Base-by-base conservation (phyloP, 37 sponge, comb jelly and placozoan species). In the Dysidea cf. avara region DNA sequence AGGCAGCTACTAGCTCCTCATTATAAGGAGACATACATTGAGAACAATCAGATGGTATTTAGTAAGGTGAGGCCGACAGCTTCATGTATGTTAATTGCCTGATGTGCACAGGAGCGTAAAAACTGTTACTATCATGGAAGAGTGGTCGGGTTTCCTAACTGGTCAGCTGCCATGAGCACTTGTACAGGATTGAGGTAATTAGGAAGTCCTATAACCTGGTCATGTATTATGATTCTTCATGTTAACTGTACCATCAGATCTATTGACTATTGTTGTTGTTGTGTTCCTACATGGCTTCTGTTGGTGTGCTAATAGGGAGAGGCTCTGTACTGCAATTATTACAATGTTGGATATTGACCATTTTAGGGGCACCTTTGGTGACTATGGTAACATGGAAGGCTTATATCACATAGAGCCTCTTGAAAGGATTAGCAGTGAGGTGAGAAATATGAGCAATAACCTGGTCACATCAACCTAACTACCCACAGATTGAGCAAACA, bases 71-170 rank as follows among this genome's bases (percentile, higher is more conserved):
- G 71, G n/a, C 7, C 52, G n/a, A 50, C 3, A 43, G 3, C 5
- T 61, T 60, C 24, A 49, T 32, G 17, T 52, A 20, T 12, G 16
- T 7, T 33, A 58, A 24, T 29, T 12, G 3, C 30, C 13, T 58
- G 60, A n/a, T n/a, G 25, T 25, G 33, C 32, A 9, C 46, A 87
- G 88, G 79, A 73, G 31, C 78, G 69, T 26, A 56, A 64, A 33
- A 90, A 90, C 74, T 90, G 91, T 68, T 90, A 74, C 73, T 90
- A 90, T 48, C 91, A 90, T 11, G 91, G 91, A 9, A 63, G 18
- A 39, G 91, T 90, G 17, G 58, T 54, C 38, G 82, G 56, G 13
- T 68, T 77, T 53, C 77, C 86, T 1, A 38, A 76, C 12, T 90
- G 91, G 91, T 56, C 39, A 17, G 91, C 48, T 17, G 58, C 64